phyloP scores from a whole-genome alignment of 2,888 invertebrate species.

The Gastracanthus pulcherrimus region DNA sequence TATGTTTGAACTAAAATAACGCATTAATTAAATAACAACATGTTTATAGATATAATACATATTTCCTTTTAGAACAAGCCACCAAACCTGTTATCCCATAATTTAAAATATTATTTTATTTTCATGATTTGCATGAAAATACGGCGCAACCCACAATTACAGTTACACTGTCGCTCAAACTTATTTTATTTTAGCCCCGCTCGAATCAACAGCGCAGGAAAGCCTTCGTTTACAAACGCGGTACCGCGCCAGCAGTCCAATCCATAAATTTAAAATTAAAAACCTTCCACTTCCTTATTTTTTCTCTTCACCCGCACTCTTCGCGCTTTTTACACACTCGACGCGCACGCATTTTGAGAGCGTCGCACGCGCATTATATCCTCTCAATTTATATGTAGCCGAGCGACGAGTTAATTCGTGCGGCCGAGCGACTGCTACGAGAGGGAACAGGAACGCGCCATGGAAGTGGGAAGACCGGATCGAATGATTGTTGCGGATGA shows the following conservation, averaged over 20 bases:
- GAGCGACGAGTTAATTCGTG: slow-evolving; percentile 36
- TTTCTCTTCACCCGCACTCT: not conserved
- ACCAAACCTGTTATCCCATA: not conserved
- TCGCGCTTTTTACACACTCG: not conserved
- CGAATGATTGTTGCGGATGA: slow-evolving; percentile 41
- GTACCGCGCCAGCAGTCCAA: not conserved
- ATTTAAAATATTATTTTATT: not conserved
- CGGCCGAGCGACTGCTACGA: not conserved
- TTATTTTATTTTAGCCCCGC: not conserved
- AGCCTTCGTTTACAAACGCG: not conserved
- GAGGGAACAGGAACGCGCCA: slow-evolving; percentile 22
- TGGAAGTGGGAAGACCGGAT: slow-evolving; percentile 50
- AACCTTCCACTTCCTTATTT: slow-evolving; percentile 38
- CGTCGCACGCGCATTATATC: not conserved
- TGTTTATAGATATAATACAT: not conserved
- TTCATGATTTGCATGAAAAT: not conserved
- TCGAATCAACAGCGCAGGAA: not conserved
- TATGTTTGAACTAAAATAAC: not conserved
- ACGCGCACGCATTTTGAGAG: not conserved
- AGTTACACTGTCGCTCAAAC: not conserved
- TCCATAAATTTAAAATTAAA: slow-evolving; percentile 10
- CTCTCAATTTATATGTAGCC: slow-evolving; percentile 44
- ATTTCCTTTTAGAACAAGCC: not conserved
- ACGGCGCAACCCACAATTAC: not conserved
- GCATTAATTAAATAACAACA: not conserved